Evolutionary conservation across 2,888 invertebrate genomes (phyloP).

Genomic region (Pyralis farinalis): DNA sequence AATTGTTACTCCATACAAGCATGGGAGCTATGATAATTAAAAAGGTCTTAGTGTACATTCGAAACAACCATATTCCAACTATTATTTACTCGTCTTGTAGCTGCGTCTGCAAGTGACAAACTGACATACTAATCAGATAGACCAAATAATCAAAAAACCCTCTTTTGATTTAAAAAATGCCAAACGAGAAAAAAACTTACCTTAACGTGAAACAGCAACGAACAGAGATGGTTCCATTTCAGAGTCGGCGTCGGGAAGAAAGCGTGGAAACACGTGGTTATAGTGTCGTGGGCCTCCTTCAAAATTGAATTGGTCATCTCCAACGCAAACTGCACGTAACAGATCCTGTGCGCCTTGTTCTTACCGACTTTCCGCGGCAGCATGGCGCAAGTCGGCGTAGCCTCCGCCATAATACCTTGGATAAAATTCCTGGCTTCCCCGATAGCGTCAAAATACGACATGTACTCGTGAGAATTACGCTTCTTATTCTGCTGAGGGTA

Average conservation of each 20-base stretch:
- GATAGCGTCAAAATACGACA: slow-evolving; percentile 91
- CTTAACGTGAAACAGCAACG: slow-evolving; percentile 86
- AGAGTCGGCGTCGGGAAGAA: slow-evolving; percentile 96
- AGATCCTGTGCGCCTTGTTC: slow-evolving; percentile 56
- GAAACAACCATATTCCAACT: no score
- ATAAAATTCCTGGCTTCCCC: slow-evolving; percentile 91
- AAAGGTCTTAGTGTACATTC: no score
- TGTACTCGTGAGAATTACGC: slow-evolving; percentile 82
- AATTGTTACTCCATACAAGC: no score
- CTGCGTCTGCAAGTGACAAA: no score
- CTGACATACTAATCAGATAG: no score
- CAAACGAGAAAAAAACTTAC: slow-evolving; percentile 47
- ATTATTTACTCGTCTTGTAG: no score
- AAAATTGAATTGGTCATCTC: slow-evolving; percentile 87
- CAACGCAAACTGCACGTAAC: slow-evolving; percentile 70
- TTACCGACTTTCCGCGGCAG: slow-evolving; percentile 57
- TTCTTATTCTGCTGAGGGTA: slow-evolving; percentile 87
- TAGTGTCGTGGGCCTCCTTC: slow-evolving; percentile 94
- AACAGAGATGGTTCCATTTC: slow-evolving; percentile 96
- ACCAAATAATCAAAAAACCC: no score
- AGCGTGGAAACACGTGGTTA: slow-evolving; percentile 95
- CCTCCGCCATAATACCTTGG: slow-evolving; percentile 91
- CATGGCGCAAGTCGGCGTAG: slow-evolving; percentile 56
- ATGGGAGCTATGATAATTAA: no score
- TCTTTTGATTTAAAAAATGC: no score